phyloP scores from a whole-genome alignment of 2,888 invertebrate genomes.

The Hyles lineata region DNA sequence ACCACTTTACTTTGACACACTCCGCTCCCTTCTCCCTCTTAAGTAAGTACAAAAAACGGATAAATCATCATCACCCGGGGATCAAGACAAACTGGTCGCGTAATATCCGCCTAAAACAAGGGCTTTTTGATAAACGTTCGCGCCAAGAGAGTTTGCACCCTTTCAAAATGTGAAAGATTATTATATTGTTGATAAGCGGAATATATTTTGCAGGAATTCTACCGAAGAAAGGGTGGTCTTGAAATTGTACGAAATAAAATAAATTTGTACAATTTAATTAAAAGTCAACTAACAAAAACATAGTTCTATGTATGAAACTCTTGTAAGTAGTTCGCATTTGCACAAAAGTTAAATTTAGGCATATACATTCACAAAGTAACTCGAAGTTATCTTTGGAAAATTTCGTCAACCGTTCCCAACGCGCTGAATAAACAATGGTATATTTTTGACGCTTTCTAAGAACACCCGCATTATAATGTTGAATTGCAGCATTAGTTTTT shows the following conservation, averaged over 20 bases:
- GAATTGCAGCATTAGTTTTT: slow-evolving; percentile 52
- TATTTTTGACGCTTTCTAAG: slow-evolving; percentile 41
- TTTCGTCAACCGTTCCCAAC: slow-evolving; percentile 13
- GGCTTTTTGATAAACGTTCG: slow-evolving; percentile 64
- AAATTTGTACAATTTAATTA: not conserved
- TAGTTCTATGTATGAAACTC: not conserved
- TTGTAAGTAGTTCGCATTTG: not conserved
- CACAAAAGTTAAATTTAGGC: not conserved
- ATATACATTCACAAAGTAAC: not conserved
- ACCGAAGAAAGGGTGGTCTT: not conserved
- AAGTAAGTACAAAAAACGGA: slow-evolving; percentile 29
- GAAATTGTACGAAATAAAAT: not conserved
- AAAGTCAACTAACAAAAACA: not conserved
- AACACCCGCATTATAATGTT: slow-evolving; percentile 46
- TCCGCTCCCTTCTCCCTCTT: slow-evolving; percentile 34
- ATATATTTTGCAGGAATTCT: not conserved
- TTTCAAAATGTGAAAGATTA: slow-evolving; percentile 29
- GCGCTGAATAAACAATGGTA: slow-evolving; percentile 21
- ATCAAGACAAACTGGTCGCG: slow-evolving; percentile 49
- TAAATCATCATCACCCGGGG: slow-evolving; percentile 36
- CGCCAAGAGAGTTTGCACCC: slow-evolving; percentile 38
- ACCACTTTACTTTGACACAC: slow-evolving; percentile 55
- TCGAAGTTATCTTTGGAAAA: slow-evolving; percentile 17
- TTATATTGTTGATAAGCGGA: slow-evolving; percentile 19
- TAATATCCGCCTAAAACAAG: slow-evolving; percentile 64